Conservation (phyloP, 1,140 invertebrate genomes). For the Pinna nobilis region DNA sequence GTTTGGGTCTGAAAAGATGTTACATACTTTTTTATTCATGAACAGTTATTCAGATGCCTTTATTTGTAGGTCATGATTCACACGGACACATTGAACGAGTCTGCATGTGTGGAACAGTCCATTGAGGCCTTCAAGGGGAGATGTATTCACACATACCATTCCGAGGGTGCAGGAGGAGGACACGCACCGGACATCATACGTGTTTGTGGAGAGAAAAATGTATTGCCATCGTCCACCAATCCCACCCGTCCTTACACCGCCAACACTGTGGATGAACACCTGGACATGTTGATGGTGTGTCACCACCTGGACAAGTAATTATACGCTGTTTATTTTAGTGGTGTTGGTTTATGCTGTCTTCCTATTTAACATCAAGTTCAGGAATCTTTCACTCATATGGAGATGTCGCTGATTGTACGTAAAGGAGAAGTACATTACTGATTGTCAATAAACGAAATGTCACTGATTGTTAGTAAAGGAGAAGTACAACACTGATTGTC, state of each 20-base stretch:
- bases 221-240: slow-evolving; percentile 73
- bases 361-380: no score
- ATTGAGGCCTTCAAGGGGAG: slow-evolving; percentile 68
- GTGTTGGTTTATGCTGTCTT: no score
- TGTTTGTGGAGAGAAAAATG: slow-evolving; percentile 66
- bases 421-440: no score
- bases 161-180: slow-evolving; percentile 73
- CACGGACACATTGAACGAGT: slow-evolving; percentile 74
- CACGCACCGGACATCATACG: slow-evolving; percentile 73
- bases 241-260: slow-evolving; percentile 71
- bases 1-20: slow-evolving; percentile 69
- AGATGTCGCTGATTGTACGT: no score
- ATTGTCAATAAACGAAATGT: no score
- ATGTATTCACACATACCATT: slow-evolving; percentile 73
- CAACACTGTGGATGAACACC: slow-evolving; percentile 73
- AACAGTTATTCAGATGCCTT: not conserved
- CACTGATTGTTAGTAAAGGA: no score
- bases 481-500: no score
- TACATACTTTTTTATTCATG: no score
- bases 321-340: no score
- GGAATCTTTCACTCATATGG: no score
- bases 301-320: no score
- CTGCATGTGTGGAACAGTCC: slow-evolving; percentile 71
- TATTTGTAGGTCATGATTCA: slow-evolving; percentile 70
- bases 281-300: slow-evolving; percentile 74